Conservation (phyloP, 2,113 vertebrate genomes). For the Vidua chalybeata region DNA sequence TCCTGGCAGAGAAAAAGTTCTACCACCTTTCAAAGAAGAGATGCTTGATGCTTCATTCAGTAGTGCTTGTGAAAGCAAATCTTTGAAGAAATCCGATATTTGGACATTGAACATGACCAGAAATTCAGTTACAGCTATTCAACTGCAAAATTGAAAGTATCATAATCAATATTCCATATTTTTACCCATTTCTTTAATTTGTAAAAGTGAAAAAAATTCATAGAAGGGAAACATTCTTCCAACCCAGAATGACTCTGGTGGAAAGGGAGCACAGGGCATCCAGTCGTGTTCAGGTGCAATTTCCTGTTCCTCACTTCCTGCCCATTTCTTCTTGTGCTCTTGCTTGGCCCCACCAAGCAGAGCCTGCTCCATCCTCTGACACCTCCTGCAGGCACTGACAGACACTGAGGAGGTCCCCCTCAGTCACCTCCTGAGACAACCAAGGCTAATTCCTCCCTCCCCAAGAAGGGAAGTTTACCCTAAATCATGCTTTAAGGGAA, state of each 20-base stretch:
- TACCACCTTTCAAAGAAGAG: background rate
- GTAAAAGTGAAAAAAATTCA: background rate
- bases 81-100: background rate
- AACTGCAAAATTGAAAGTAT: background rate
- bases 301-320: background rate
- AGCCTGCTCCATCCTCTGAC: background rate
- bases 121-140: background rate
- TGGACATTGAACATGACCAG: background rate
- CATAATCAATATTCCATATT: accelerated
- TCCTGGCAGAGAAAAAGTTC: background rate
- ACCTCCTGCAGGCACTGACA: background rate
- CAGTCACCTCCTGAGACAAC: background rate
- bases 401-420: too few species aligned
- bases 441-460: background rate
- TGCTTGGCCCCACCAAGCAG: background rate
- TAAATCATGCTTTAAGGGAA: background rate
- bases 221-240: background rate
- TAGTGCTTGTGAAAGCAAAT: background rate
- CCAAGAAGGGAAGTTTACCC: background rate
- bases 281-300: accelerated
- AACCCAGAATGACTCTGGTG: background rate
- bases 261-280: background rate
- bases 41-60: background rate
- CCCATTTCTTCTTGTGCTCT: background rate
- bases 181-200: background rate